Percentiles rank a stretch among this genome's conserved stretches.
phyloP scores from a whole-genome alignment of 2,113 vertebrate species.

The Agapornis roseicollis region DNA sequence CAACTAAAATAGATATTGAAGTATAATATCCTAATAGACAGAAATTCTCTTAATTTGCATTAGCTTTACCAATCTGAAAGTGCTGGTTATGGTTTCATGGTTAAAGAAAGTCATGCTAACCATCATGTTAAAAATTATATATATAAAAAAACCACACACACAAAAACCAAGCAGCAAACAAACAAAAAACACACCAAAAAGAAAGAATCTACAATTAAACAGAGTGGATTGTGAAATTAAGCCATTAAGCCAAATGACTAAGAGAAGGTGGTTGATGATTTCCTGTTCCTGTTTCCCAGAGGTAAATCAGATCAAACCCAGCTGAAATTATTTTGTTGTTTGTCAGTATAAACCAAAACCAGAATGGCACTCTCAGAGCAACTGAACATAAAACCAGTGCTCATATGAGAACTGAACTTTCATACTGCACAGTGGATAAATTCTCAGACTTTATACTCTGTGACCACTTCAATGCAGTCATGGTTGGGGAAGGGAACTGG shows the following conservation, averaged over 20 bases:
- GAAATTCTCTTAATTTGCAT: neutral
- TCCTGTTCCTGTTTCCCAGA: neutral
- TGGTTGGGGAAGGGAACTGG: neutral
- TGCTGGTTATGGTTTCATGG: neutral
- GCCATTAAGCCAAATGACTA: neutral
- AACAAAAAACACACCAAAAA: neutral
- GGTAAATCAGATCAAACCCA: neutral
- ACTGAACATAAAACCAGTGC: accelerated
- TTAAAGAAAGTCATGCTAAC: neutral
- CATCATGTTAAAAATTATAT: accelerated
- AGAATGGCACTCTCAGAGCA: neutral
- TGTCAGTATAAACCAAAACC: neutral
- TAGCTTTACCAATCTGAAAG: neutral
- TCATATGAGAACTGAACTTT: neutral
- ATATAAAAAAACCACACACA: neutral
- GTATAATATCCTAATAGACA: neutral
- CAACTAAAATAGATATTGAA: neutral
- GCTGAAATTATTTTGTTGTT: neutral
- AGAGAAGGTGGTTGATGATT: neutral
- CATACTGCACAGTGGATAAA: accelerated
- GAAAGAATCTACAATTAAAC: neutral
- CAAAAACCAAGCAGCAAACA: too few relatives aligned
- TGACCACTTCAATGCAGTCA: neutral
- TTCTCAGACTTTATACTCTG: neutral
- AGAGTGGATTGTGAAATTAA: neutral